phyloP scores from a whole-genome alignment of 2,113 vertebrate species.

The Takifugu flavidus region DNA sequence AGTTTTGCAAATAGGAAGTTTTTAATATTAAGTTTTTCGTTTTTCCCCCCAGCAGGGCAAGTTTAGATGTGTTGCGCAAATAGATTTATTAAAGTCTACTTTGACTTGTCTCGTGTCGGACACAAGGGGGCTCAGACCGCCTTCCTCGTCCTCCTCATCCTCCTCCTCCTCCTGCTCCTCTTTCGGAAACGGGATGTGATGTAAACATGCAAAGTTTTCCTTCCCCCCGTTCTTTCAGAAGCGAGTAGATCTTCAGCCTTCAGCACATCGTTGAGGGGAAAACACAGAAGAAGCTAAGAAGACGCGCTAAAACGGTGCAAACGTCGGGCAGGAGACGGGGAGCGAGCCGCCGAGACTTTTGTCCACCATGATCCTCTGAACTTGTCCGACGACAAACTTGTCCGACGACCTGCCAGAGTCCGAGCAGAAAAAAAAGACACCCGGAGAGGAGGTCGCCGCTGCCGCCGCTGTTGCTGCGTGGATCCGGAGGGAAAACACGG shows the following conservation, averaged over 20 bases:
- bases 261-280: neutral
- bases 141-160: slow-evolving; percentile 27
- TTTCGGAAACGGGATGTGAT: slow-evolving; percentile 77
- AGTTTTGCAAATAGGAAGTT: too few species aligned
- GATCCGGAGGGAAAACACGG: slow-evolving; percentile 31
- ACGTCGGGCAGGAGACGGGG: neutral
- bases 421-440: neutral
- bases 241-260: slow-evolving; percentile 41
- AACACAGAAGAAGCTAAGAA: neutral
- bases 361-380: slow-evolving; percentile 34
- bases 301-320: neutral
- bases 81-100: neutral
- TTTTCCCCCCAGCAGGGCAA: too few species aligned
- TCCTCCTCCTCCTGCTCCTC: slow-evolving; percentile 25
- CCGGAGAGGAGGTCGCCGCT: neutral
- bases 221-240: slow-evolving; percentile 13
- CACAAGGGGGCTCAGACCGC: slow-evolving; percentile 24
- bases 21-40: too few species aligned
- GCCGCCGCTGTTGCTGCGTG: slow-evolving; percentile 2
- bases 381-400: neutral
- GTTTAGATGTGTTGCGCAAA: too few species aligned
- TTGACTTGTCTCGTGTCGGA: slow-evolving; percentile 41
- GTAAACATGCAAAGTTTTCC: slow-evolving; percentile 62
- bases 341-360: neutral
- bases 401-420: slow-evolving; percentile 7